These are phyloP conservation scores for Aricia artaxerxes DNA, from an alignment of 2,888 invertebrate species.

Conservation along the genomic window DNA sequence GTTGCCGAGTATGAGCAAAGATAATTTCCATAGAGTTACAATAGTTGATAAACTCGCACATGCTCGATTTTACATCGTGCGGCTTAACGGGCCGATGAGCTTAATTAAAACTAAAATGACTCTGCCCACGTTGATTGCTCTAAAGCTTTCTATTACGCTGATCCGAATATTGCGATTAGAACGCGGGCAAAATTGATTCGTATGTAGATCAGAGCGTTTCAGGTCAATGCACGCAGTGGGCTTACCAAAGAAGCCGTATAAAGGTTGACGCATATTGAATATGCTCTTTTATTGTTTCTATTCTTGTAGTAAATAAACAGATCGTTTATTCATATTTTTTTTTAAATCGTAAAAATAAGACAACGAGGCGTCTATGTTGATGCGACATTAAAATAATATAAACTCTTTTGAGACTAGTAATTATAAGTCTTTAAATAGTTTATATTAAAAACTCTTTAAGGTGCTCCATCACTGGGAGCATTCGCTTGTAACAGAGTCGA, in stretches of 20 bases:
- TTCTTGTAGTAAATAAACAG: conserved; percentile 29
- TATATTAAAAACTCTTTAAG: too few species aligned
- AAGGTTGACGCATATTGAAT: conserved; percentile 15
- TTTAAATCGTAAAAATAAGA: neutral
- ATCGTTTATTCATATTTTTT: neutral
- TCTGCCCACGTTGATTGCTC: conserved; percentile 63
- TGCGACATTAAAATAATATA: too few species aligned
- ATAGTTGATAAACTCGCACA: conserved; percentile 65
- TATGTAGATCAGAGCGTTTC: conserved; percentile 27
- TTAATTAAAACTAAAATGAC: conserved; percentile 77
- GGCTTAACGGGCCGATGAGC: conserved; percentile 62
- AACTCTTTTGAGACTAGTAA: too few species aligned
- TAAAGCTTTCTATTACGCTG: conserved; percentile 53
- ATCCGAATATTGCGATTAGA: conserved; percentile 30
- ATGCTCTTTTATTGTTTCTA: conserved; percentile 40
- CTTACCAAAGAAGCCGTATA: conserved; percentile 26
- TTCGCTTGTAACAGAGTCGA: too few species aligned
- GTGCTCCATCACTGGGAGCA: too few species aligned
- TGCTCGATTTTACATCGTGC: conserved; percentile 65
- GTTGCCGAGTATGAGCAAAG: neutral
- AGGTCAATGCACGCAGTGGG: conserved; percentile 28
- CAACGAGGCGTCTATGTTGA: too few species aligned
- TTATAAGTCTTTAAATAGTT: too few species aligned
- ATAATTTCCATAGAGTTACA: neutral
- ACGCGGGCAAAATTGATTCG: conserved; percentile 27